Percentiles rank a stretch among this genome's conserved stretches.
These are phyloP conservation scores for Pemphredon lugubris DNA, from an alignment of 2,888 invertebrate species.

Conservation along the genomic window DNA sequence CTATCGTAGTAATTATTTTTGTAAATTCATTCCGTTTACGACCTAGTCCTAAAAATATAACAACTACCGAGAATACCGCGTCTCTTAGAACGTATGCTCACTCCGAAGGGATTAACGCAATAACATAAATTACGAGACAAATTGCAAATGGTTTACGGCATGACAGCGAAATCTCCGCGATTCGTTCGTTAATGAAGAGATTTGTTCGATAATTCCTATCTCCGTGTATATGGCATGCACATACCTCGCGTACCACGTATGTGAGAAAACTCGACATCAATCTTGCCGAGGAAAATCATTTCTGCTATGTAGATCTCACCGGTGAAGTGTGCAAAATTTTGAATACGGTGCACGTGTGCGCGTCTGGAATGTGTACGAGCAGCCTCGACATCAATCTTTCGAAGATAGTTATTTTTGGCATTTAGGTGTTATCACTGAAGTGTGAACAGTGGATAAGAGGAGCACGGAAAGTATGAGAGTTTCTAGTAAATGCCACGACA, in stretches of 20 bases:
- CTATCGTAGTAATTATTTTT: no score
- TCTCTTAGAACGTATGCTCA: no score
- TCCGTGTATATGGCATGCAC: no score
- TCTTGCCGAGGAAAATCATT: slow-evolving; percentile 33
- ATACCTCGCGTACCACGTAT: no score
- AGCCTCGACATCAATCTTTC: slow-evolving; percentile 40
- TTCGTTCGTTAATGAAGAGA: background rate
- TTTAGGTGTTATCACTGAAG: slow-evolving; percentile 35
- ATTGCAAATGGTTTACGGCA: no score
- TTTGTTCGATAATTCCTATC: no score
- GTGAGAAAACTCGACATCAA: slow-evolving; percentile 29
- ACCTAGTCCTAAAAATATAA: no score
- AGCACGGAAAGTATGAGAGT: background rate
- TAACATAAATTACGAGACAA: no score
- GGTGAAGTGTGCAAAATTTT: slow-evolving; percentile 20
- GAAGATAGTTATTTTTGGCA: slow-evolving; percentile 34
- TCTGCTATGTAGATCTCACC: slow-evolving; percentile 11
- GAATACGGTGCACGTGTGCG: slow-evolving; percentile 16
- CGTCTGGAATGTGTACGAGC: slow-evolving; percentile 2
- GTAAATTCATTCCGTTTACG: no score
- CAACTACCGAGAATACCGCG: no score
- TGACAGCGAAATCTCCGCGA: background rate
- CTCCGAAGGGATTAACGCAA: no score
- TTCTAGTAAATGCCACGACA: background rate
- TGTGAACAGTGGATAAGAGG: slow-evolving; percentile 30